Evolutionary conservation across 2,888 invertebrate species (phyloP).

Genomic region (Xylota segnis): DNA sequence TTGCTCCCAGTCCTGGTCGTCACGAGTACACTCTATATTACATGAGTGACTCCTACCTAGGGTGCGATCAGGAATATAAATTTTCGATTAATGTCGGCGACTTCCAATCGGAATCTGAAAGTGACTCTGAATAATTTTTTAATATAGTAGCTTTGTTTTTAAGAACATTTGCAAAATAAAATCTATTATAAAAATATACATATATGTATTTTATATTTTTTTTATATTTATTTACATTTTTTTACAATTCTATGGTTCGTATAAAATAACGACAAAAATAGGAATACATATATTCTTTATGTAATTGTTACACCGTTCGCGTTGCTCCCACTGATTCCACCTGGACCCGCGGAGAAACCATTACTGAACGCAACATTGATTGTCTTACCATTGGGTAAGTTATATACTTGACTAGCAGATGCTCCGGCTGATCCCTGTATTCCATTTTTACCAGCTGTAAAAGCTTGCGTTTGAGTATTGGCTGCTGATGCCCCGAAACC

Average conservation of each 20-base stretch:
- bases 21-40: conserved; percentile 98
- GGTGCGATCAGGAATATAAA: conserved; percentile 99
- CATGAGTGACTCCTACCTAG: conserved; percentile 99
- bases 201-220: not conserved
- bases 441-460: conserved; percentile 80
- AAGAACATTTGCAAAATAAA: not conserved
- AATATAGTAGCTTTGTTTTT: not conserved
- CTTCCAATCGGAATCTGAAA: conserved; percentile 87
- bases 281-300: not conserved
- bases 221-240: conserved; percentile 10
- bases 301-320: conserved; percentile 80
- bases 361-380: conserved; percentile 83
- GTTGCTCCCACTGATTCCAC: conserved; percentile 77
- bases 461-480: conserved; percentile 82
- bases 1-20: conserved; percentile 94
- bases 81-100: conserved; percentile 94
- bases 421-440: conserved; percentile 82
- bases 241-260: not conserved
- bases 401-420: conserved; percentile 83
- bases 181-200: not conserved
- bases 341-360: conserved; percentile 81
- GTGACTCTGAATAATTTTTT: conserved; percentile 86
- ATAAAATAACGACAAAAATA: not conserved
- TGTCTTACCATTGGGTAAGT: conserved; percentile 83
- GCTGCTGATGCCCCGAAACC: conserved; percentile 83